phyloP scores from a whole-genome alignment of 2,113 vertebrate genomes.

The Macquaria ambigua region DNA sequence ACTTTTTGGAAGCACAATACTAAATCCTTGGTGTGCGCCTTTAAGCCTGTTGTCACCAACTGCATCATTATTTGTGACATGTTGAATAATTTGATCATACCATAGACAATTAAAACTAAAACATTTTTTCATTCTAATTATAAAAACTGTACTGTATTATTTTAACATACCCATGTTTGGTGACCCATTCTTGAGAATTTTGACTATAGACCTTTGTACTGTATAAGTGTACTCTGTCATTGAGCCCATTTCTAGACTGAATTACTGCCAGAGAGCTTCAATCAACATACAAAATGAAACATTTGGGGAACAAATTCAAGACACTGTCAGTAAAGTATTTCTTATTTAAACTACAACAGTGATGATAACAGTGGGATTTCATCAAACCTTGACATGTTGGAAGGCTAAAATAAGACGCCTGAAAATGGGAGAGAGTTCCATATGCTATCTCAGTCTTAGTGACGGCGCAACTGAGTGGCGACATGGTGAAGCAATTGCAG shows the following conservation, averaged over 20 bases:
- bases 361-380: constrained; percentile 58
- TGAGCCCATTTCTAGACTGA: constrained; percentile 38
- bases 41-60: background rate
- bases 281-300: constrained; percentile 62
- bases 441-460: constrained; percentile 30
- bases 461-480: constrained; percentile 37
- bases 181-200: constrained; percentile 1
- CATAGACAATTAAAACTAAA: constrained; percentile 7
- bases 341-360: constrained; percentile 38
- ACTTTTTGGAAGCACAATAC: background rate
- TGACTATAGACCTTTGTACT: background rate
- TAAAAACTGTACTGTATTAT: constrained; percentile 2
- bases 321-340: constrained; percentile 47
- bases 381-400: constrained; percentile 33
- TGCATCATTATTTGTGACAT: background rate
- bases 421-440: constrained; percentile 28
- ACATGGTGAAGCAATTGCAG: constrained; percentile 76
- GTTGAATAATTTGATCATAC: background rate
- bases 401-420: constrained; percentile 45
- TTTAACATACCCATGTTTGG: constrained; percentile 4
- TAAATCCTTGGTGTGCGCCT: background rate
- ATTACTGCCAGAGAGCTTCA: constrained; percentile 46
- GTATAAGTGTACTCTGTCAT: constrained; percentile 27
- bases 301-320: constrained; percentile 57
- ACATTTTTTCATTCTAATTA: constrained; percentile 3